These are phyloP conservation scores for Pecten maximus DNA, from an alignment of 2,888 invertebrate genomes.

Conservation along the genomic window DNA sequence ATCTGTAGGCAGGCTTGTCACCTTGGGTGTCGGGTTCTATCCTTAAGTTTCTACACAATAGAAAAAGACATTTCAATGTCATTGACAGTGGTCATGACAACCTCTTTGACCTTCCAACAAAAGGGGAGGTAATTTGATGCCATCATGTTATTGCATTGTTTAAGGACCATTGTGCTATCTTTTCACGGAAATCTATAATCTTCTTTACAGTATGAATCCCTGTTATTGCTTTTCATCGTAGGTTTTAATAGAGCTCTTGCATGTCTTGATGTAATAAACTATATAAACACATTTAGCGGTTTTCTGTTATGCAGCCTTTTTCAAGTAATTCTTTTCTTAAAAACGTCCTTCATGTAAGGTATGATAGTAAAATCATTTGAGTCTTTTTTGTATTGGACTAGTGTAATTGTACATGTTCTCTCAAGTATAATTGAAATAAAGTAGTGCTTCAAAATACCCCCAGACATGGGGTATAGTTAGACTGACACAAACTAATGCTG, in stretches of 20 bases:
- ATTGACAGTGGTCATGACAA: constrained; percentile 2
- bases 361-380: neutral
- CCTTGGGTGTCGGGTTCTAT: constrained; percentile 22
- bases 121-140: constrained; percentile 1
- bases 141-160: neutral
- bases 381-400: no score
- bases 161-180: neutral
- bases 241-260: neutral
- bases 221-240: neutral
- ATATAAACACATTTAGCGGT: neutral
- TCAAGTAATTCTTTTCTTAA: neutral
- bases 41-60: neutral
- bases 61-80: constrained; percentile 31
- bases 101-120: neutral
- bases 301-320: neutral
- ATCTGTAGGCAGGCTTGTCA: neutral
- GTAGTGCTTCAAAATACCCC: no score
- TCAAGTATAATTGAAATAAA: no score
- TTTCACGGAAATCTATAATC: neutral
- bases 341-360: neutral
- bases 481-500: no score
- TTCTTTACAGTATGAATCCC: neutral
- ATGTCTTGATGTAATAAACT: neutral
- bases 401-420: no score
- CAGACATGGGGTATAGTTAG: no score